Percentiles rank a stretch among this genome's conserved stretches.
These are phyloP conservation scores for Agrochola lychnidis DNA, from an alignment of 2,888 invertebrate species.

Conservation along the genomic window DNA sequence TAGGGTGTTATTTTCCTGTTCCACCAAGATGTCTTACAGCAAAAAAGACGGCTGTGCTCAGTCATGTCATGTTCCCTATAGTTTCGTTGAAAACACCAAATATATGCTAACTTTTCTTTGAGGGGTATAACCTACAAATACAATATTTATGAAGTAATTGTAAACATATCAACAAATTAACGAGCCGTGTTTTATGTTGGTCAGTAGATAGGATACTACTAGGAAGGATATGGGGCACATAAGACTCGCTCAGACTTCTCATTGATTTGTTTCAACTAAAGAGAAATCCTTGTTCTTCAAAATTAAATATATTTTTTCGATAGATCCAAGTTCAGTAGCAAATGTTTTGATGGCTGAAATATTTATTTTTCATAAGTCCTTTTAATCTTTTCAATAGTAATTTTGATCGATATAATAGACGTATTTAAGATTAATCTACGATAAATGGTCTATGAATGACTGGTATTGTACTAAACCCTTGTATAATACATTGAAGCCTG, in stretches of 20 bases:
- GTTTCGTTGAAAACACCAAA: neutral
- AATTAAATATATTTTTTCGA: neutral
- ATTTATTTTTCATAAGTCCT: neutral
- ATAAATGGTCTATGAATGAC: slow-evolving; percentile 28
- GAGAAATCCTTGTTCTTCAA: neutral
- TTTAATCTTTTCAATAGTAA: neutral
- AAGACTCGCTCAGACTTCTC: neutral
- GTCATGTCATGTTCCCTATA: too few relatives aligned
- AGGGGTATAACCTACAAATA: neutral
- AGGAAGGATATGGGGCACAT: too few relatives aligned
- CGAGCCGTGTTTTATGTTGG: neutral
- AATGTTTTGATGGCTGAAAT: neutral
- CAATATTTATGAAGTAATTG: neutral
- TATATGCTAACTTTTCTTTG: neutral
- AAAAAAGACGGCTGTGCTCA: neutral
- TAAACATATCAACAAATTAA: neutral
- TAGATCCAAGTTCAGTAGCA: neutral
- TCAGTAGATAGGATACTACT: neutral
- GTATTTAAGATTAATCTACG: slow-evolving; percentile 14
- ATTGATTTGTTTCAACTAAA: neutral
- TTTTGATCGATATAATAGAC: neutral
- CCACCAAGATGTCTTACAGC: neutral
- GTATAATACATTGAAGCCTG: slow-evolving; percentile 51
- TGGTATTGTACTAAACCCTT: slow-evolving; percentile 38
- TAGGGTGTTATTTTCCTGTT: neutral